Conservation (phyloP, 92 coral and sea anemone genomes). For the Zoanthus sociatus region DNA sequence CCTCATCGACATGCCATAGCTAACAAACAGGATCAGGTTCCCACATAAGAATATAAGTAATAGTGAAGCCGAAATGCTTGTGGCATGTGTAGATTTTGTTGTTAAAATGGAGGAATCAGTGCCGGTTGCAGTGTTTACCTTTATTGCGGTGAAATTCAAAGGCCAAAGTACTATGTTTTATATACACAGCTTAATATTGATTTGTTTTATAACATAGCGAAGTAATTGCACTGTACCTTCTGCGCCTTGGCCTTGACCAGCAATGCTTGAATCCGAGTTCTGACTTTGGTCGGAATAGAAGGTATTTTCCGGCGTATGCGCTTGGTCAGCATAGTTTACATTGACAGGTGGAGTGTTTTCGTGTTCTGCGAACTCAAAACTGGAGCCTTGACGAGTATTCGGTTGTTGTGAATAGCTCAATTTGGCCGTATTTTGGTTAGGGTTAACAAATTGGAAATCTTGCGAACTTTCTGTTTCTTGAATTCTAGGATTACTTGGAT, state of each 20-base stretch:
- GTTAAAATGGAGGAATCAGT: too few species aligned
- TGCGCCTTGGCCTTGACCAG: conserved; percentile 3
- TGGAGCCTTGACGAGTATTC: neutral
- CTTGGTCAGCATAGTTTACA: conserved; percentile 6
- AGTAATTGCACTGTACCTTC: conserved; percentile 14
- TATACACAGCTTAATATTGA: too few species aligned
- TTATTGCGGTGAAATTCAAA: too few species aligned
- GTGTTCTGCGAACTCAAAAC: conserved; percentile 30
- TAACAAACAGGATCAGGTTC: too few species aligned
- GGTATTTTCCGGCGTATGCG: neutral
- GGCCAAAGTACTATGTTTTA: too few species aligned
- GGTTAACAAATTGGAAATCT: conserved; percentile 17
- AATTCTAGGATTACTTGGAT: neutral
- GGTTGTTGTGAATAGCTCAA: conserved; percentile 33
- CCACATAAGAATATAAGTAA: too few species aligned
- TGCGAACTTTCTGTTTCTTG: neutral
- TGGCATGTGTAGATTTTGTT: too few species aligned
- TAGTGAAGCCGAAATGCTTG: too few species aligned
- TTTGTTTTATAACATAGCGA: neutral
- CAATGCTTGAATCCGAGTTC: neutral
- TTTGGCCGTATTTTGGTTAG: conserved; percentile 21
- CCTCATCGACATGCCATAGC: too few species aligned
- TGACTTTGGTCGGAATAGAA: conserved; percentile 33
- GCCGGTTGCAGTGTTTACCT: too few species aligned
- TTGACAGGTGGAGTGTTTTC: neutral